These are phyloP conservation scores for Myiotriccus ornatus DNA, from an alignment of 2,797 vertebrate species.

Conservation along the genomic window DNA sequence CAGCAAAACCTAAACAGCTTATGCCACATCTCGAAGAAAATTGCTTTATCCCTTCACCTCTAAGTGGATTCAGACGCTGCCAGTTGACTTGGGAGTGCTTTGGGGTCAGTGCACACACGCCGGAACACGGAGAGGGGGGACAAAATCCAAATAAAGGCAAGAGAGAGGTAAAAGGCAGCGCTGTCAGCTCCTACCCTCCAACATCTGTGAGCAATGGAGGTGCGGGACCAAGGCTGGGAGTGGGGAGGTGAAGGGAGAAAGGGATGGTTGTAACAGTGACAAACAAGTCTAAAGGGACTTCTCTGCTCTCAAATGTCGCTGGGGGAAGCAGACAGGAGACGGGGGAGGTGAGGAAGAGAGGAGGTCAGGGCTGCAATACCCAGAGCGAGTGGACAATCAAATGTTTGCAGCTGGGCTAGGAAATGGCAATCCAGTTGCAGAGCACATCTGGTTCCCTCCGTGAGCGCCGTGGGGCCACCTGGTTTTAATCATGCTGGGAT, in stretches of 20 bases:
- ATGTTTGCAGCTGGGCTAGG: constrained; percentile 75
- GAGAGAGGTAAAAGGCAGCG: constrained; percentile 41
- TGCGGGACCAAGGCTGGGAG: neutral
- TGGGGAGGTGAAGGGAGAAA: constrained; percentile 29
- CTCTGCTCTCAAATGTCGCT: constrained; percentile 70
- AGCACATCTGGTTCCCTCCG: constrained; percentile 51
- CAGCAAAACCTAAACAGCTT: constrained; percentile 71
- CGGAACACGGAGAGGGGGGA: neutral
- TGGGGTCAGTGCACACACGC: constrained; percentile 70
- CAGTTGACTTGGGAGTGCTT: constrained; percentile 68
- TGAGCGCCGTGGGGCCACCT: neutral
- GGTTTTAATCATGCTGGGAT: constrained; percentile 26
- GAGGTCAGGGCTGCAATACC: constrained; percentile 69
- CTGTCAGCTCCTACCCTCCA: constrained; percentile 53
- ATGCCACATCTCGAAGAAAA: constrained; percentile 72
- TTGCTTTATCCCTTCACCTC: constrained; percentile 74
- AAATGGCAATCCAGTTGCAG: constrained; percentile 43
- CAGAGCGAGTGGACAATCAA: constrained; percentile 70
- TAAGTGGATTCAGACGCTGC: constrained; percentile 75
- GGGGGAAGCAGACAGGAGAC: constrained; percentile 63
- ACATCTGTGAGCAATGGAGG: constrained; percentile 70
- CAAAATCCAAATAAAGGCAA: constrained; percentile 11
- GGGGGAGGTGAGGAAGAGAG: constrained; percentile 66
- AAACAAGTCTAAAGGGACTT: constrained; percentile 62
- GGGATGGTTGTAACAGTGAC: constrained; percentile 50